Evolutionary conservation across 2,888 invertebrate species (phyloP), one percentile per base, ranked within the genome.

Genomic region (Acleris literana): DNA sequence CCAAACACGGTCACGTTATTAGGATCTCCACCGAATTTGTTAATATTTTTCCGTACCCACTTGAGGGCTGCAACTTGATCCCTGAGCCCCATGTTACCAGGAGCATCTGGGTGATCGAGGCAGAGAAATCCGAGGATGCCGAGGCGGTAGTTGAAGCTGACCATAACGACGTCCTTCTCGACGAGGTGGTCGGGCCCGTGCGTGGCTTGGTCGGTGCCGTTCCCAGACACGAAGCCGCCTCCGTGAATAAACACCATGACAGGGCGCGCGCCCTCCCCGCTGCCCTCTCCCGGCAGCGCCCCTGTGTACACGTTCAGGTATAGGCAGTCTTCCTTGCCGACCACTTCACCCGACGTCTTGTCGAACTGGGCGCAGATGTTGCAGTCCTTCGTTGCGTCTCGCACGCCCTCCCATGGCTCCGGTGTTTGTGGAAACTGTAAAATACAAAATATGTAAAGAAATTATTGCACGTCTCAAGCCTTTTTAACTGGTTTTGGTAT

Each of bases 281-380:
- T 67, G 9, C 75, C 55, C 18, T 49, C 25, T 7, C n/a, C 56
- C 0, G 86, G 84, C 69, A 93, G 74, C 68, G 80, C 87, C 1
- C 95, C 94, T 18, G 94, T 94, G 76, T 94, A 96, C 0, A 96
- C 94, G 79, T 96, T 96, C 20, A 96, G 80, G 73, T 94, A 95
- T 6, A 96, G 87, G 70, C 96, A 96, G 77, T 95, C 94, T 76
- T 94, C 94, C 71, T 90, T 87, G 20, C 94, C 94, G 53, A 93
- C 84, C 20, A 93, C 73, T 11, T 70, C 84, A 16, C 90, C 87
- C 74, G 94, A 83, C 75, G 93, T 84, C 80, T 86, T 89, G 73
- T 94, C 93, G 68, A 91, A 89, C 79, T 96, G 96, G 0, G 95
- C 93, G 79, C 96, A 96, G 20, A 84, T 83, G 53, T 94, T 94